Evolutionary conservation across 1,140 invertebrate species (phyloP).

Genomic region (Ectropis grisescens): DNA sequence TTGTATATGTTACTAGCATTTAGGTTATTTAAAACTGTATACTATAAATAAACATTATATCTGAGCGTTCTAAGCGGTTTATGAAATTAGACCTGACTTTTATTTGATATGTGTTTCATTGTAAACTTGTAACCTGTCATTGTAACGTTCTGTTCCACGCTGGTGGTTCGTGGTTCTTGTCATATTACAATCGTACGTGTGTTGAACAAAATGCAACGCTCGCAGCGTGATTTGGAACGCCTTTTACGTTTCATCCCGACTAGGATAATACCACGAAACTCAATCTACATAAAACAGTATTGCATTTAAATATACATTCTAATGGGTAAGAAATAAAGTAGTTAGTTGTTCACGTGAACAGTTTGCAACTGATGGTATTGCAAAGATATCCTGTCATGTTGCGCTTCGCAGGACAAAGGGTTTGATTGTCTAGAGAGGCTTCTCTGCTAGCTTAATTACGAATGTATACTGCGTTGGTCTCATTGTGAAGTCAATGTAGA

Average conservation of each 20-base stretch:
- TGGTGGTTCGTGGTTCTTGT: conserved; percentile 37
- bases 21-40: too few species aligned
- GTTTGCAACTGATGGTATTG: conserved; percentile 5
- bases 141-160: conserved; percentile 34
- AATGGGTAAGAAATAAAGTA: too few species aligned
- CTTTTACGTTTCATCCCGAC: conserved; percentile 28
- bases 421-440: conserved; percentile 21
- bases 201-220: conserved; percentile 34
- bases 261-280: background rate
- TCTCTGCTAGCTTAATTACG: conserved; percentile 18
- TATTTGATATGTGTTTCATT: too few species aligned
- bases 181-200: conserved; percentile 51
- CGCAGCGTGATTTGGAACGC: conserved; percentile 49
- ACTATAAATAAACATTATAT: too few species aligned
- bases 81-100: too few species aligned
- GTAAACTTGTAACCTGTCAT: conserved; percentile 48
- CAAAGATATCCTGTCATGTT: conserved; percentile 19
- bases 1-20: too few species aligned
- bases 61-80: too few species aligned
- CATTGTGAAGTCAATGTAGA: conserved; percentile 10
- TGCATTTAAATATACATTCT: too few species aligned
- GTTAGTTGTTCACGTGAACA: too few species aligned
- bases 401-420: conserved; percentile 26
- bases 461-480: conserved; percentile 12
- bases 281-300: too few species aligned